Percentiles rank a stretch among this genome's conserved stretches.
These are phyloP conservation scores for Ranitomeya variabilis DNA, from an alignment of 2,113 vertebrate genomes.

Conservation along the genomic window DNA sequence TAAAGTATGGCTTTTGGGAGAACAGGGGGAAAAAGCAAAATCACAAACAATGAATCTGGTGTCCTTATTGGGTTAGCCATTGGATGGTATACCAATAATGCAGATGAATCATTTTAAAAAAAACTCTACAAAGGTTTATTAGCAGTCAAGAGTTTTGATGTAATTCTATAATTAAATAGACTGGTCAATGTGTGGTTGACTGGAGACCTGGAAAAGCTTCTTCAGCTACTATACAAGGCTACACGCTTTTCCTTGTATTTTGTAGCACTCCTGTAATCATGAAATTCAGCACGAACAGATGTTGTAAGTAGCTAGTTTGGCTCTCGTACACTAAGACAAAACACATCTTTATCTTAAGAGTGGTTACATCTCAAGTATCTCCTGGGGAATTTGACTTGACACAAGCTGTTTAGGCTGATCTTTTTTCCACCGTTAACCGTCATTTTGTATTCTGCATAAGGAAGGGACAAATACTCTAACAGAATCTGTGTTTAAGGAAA, in stretches of 20 bases:
- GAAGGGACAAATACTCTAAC: slow-evolving; percentile 6
- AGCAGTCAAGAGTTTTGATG: background rate
- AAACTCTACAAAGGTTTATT: too few relatives aligned
- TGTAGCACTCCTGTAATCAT: slow-evolving; percentile 13
- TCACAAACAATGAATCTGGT: too few relatives aligned
- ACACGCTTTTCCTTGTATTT: background rate
- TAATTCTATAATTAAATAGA: background rate
- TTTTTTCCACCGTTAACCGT: slow-evolving; percentile 38
- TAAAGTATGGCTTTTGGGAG: too few relatives aligned
- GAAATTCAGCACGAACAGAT: slow-evolving; percentile 43
- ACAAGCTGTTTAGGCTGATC: slow-evolving; percentile 40
- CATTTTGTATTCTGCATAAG: slow-evolving; percentile 24
- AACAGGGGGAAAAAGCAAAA: too few relatives aligned
- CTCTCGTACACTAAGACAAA: slow-evolving; percentile 41
- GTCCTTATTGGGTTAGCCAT: too few relatives aligned
- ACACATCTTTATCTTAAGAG: slow-evolving; percentile 53
- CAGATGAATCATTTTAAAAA: too few relatives aligned
- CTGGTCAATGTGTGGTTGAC: background rate
- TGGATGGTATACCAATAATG: too few relatives aligned
- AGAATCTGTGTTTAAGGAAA: slow-evolving; percentile 11
- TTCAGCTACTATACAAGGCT: background rate
- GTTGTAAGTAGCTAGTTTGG: slow-evolving; percentile 27
- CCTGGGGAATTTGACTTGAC: slow-evolving; percentile 46
- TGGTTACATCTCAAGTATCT: slow-evolving; percentile 43
- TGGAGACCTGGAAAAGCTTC: background rate